Evolutionary conservation across 2,113 vertebrate species (phyloP).

Genomic region (Notarius quadriscutis): DNA sequence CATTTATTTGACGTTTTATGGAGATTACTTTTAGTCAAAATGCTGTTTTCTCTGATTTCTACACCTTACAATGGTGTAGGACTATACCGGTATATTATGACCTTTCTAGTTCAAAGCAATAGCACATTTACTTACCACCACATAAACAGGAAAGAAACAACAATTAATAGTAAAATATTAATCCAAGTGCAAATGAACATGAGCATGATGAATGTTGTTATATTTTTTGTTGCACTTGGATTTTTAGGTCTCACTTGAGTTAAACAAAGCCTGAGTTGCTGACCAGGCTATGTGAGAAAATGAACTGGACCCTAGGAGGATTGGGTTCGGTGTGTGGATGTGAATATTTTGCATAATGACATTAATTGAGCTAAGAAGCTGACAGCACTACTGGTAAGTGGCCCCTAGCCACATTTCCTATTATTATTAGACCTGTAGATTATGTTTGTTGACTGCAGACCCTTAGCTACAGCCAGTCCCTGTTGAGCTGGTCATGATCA

Average conservation of each 20-base stretch:
- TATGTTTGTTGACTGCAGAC: neutral
- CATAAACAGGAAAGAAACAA: neutral
- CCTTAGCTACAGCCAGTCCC: neutral
- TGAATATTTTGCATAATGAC: slow-evolving; percentile 10
- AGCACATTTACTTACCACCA: neutral
- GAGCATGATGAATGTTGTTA: neutral
- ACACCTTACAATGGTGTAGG: neutral
- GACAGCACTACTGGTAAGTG: neutral
- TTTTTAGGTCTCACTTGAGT: neutral
- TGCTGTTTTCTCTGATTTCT: neutral
- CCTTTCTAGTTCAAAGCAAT: neutral
- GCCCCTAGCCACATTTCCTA: neutral
- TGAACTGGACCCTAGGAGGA: neutral
- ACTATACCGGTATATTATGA: neutral
- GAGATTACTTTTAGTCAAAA: neutral
- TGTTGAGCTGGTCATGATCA: neutral
- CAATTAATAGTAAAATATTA: neutral
- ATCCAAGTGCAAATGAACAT: neutral
- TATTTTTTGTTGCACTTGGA: neutral
- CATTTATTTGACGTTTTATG: no score
- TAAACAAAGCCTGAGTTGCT: neutral
- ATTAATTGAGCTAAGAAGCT: neutral
- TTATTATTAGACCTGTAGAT: neutral
- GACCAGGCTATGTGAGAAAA: neutral
- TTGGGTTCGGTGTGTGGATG: neutral